Base-by-base conservation (phyloP, 2,888 invertebrate genomes). In the Leptinotarsa peninsularis region DNA sequence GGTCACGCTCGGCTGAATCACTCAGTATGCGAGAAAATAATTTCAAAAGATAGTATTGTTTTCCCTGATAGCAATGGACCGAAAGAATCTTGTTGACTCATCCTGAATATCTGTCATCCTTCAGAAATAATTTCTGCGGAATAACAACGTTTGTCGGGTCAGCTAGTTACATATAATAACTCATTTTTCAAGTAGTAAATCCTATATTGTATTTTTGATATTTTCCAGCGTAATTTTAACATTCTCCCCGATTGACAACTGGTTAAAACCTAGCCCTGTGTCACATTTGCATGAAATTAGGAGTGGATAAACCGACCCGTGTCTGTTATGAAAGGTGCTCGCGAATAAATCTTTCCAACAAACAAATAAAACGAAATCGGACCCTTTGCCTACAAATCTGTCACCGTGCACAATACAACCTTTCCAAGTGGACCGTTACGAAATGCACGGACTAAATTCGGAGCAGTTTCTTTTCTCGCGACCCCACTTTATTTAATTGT, bases 401-500 rank as follows among this genome's bases (percentile, higher is more conserved):
- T 82, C 83, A 83, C 76, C 76, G 79, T 75, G 81, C 80, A 82
- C 79, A 81, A 80, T 78, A 77, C 78, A 76, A 78, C 80, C 78
- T 78, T 79, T 79, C 77, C 76, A 81, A 82, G 81, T 82, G 82
- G 81, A 82, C 82, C 82, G 81, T 83, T 82, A 76, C 80, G 71
- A 79, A 78, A 79, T 76, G 74, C 76, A 81, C 77, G 79, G 78
- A 79, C 80, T 78, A 81, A 81, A 81, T 80, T 80, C 79, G 75
- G 79, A 79, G 78, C 80, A 80, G 80, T 80, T 81, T 81, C 81
- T 82, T 82, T 80, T 79, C 79, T 71, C 72, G 76, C 76, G 75
- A 78, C 79, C 82, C 83, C 80, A 79, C 79, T 82, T 81, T 76
- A 82, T 81, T 83, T 83, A 83, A 83, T 83, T 83, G 81, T 83